Evolutionary conservation across 2,888 invertebrate species (phyloP).

Genomic region (Tipula unca): DNA sequence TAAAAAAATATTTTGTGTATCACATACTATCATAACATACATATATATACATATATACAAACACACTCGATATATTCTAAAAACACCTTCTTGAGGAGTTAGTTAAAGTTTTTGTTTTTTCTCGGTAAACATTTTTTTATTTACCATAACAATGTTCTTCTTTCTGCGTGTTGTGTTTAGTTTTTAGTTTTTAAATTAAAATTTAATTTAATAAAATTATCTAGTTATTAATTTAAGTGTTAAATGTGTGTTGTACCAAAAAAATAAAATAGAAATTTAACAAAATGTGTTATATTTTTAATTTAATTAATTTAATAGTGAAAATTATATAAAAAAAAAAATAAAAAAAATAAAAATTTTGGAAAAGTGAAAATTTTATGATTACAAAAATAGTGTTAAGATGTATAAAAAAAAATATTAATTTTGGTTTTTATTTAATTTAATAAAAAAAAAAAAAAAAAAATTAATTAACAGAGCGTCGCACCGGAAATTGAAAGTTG

Average conservation of each 20-base stretch:
- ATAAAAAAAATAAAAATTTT: neutral
- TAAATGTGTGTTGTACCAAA: neutral
- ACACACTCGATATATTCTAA: neutral
- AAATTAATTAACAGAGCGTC: neutral
- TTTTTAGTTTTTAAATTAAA: neutral
- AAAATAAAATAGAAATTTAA: neutral
- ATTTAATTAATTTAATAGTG: neutral
- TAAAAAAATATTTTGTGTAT: neutral
- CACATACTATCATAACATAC: neutral
- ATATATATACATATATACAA: too few relatives aligned
- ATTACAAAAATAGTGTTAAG: neutral
- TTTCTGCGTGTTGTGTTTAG: neutral
- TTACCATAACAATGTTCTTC: neutral
- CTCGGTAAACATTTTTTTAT: neutral
- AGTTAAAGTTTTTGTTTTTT: neutral
- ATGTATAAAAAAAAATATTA: neutral
- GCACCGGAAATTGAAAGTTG: neutral
- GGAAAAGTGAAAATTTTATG: neutral
- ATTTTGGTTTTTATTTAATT: neutral
- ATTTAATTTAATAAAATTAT: neutral
- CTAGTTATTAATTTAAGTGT: neutral
- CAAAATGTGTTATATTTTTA: neutral
- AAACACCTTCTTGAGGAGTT: constrained; percentile 9
- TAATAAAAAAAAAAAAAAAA: neutral
- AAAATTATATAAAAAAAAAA: neutral